phyloP scores from a whole-genome alignment of 2,113 vertebrate genomes.

The Axis porcinus region DNA sequence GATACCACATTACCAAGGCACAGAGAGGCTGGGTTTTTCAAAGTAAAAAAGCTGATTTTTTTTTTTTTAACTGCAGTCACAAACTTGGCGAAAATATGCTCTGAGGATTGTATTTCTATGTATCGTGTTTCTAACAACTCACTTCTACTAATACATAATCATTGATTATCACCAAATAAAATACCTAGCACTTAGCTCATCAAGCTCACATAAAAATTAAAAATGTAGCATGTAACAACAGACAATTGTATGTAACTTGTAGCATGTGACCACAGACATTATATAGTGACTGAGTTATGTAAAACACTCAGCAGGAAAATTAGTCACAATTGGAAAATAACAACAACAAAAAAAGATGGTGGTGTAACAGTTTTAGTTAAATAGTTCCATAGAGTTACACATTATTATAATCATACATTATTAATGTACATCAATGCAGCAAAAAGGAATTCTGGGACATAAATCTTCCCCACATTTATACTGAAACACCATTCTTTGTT shows the following conservation, averaged over 20 bases:
- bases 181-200: constrained; percentile 4
- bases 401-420: neutral
- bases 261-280: neutral
- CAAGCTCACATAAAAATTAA: neutral
- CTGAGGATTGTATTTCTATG: neutral
- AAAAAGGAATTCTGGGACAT: neutral
- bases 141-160: neutral
- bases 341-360: neutral
- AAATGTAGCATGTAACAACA: neutral
- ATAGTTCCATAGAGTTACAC: neutral
- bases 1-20: neutral
- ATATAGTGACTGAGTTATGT: neutral
- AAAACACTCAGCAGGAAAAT: constrained; percentile 34
- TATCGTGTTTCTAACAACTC: neutral
- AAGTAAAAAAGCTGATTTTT: neutral
- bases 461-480: neutral
- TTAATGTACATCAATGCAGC: neutral
- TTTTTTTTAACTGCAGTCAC: neutral
- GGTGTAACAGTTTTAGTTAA: neutral
- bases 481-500: constrained; percentile 12
- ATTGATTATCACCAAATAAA: constrained; percentile 37
- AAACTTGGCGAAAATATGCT: neutral
- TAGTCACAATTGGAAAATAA: neutral
- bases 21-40: neutral
- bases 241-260: neutral